These are phyloP conservation scores for Halocaridina rubra DNA, from an alignment of 2,888 invertebrate genomes.

Conservation along the genomic window DNA sequence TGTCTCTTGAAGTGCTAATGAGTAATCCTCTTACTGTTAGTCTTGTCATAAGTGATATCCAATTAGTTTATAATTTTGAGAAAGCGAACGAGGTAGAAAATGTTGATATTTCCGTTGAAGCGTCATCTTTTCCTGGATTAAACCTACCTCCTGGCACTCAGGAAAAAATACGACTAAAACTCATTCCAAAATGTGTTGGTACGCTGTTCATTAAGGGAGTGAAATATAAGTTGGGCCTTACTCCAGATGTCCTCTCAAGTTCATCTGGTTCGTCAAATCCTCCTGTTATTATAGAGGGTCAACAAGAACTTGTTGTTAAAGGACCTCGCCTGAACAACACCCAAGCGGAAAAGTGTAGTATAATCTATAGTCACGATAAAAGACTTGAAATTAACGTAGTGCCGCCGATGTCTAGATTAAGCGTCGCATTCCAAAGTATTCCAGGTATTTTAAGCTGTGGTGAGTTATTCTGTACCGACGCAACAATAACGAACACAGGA, in stretches of 20 bases:
- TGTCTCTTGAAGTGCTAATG: conserved; percentile 81
- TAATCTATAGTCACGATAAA: conserved; percentile 75
- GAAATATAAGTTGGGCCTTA: conserved; percentile 48
- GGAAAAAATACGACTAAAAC: conserved; percentile 41
- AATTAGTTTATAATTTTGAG: conserved; percentile 79
- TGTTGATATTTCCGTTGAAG: background rate
- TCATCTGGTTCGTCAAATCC: background rate
- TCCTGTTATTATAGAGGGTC: conserved; percentile 50
- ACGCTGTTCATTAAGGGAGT: conserved; percentile 53
- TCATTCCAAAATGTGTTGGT: conserved; percentile 34
- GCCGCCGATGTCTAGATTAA: conserved; percentile 43
- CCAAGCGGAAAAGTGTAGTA: conserved; percentile 71
- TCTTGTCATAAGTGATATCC: conserved; percentile 77
- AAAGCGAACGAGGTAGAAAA: conserved; percentile 49
- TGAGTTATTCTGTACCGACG: conserved; percentile 41
- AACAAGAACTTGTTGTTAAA: conserved; percentile 68
- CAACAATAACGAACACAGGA: conserved; percentile 45
- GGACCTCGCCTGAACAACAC: conserved; percentile 73
- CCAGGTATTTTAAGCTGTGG: conserved; percentile 59
- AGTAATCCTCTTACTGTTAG: conserved; percentile 82
- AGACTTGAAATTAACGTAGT: conserved; percentile 75
- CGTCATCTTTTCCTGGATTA: conserved; percentile 29
- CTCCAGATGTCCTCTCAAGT: conserved; percentile 30
- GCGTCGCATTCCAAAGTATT: conserved; percentile 39
- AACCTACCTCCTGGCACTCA: conserved; percentile 46